Evolutionary conservation across 2,797 vertebrate genomes (phyloP), one percentile per base, ranked within the genome.

Genomic region (Macropodus opercularis): DNA sequence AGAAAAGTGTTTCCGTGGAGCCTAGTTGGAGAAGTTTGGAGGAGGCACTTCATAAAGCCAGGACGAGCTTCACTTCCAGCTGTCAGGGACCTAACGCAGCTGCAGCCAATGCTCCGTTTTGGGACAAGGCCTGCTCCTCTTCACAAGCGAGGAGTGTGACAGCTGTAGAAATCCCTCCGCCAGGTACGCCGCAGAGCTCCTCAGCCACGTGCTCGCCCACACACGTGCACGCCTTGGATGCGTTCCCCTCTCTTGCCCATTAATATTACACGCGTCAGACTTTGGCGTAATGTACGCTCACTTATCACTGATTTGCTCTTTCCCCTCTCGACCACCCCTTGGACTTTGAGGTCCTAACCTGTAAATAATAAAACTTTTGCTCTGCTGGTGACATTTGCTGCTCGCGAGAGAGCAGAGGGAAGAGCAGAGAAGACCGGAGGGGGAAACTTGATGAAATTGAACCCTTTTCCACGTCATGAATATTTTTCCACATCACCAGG

Each of bases 231-330:
- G 69, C 46, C 12, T 42, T n/a, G 46, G 54, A 70, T 14, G 10
- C 35, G 36, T 72, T 77, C 56, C 79, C 63, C 75, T n/a, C 32
- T 75, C 71, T 55, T 35, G 51, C 64, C 63, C 74, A 89, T 92
- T 85, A 92, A 91, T 90, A 91, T 90, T 91, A 89, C 90, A 93
- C 87, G 87, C 67, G 32, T 74, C 82, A 89, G 69, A 72, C 78
- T 83, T 77, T 70, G 75, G 81, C 80, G 86, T 85, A 84, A 85
- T 71, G 79, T 75, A 75, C 78, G 80, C 83, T 88, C 75, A 80
- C 83, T 85, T 88, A 83, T 82, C 78, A 84, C 75, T 81, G 81
- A 86, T 85, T 87, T 79, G 49, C 79, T 76, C 75, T 49, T 65
- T 42, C 66, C 26, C 23, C 10, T 9, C 50, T 8, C 27, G 7